A percentile compares a stretch with the other conserved stretches of the same genome.
Evolutionary conservation across 1,140 invertebrate species (phyloP).

Genomic region (Cydia fagiglandana): DNA sequence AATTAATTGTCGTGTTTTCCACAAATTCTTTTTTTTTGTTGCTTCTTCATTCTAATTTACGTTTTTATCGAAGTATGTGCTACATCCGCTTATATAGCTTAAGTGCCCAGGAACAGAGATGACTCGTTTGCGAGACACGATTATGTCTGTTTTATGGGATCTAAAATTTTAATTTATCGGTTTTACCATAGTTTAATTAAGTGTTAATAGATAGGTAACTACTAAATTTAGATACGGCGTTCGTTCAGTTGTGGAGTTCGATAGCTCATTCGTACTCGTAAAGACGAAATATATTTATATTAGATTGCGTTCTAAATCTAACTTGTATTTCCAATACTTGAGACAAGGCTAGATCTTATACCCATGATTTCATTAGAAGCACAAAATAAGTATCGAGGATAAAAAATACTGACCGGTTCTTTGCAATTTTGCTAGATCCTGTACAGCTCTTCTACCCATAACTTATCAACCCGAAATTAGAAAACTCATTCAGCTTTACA

Average conservation of each 20-base stretch:
- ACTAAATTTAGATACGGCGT: slow-evolving; percentile 15
- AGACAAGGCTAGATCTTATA: too few species aligned
- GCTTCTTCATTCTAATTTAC: background rate
- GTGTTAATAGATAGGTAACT: background rate
- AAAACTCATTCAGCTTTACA: too few species aligned
- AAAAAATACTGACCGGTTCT: too few species aligned
- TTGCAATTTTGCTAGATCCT: too few species aligned
- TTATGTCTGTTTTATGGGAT: background rate
- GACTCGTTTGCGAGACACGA: background rate
- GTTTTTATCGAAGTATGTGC: background rate
- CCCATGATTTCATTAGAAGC: too few species aligned
- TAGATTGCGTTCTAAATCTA: too few species aligned
- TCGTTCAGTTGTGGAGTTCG: slow-evolving; percentile 23
- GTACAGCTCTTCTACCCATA: too few species aligned
- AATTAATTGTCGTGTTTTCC: background rate
- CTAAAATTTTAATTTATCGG: background rate
- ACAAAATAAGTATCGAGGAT: too few species aligned
- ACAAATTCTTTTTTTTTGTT: background rate
- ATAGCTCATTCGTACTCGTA: too few species aligned
- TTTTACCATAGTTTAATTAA: background rate
- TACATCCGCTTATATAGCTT: background rate
- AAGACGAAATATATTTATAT: too few species aligned
- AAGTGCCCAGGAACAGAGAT: background rate
- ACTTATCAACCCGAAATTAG: too few species aligned
- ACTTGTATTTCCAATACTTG: too few species aligned